A percentile compares a stretch with the other conserved stretches of the same genome.
phyloP scores from a whole-genome alignment of 2,797 vertebrate genomes.

The Brachymystax lenok region DNA sequence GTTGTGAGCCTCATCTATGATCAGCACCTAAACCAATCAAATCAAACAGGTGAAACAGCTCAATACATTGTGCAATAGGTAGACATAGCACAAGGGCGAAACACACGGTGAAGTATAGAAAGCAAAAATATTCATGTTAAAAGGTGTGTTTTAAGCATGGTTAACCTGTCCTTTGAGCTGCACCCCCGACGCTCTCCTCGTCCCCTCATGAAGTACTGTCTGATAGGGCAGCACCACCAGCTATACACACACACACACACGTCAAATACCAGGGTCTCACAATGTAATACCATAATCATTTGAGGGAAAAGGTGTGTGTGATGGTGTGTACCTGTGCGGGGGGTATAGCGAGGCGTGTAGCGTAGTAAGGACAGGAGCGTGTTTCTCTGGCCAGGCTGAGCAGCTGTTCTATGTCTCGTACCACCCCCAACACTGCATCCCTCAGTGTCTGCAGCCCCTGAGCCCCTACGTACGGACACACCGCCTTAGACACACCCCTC shows the following conservation, averaged over 20 bases:
- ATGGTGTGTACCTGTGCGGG: conserved; percentile 83
- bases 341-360: conserved; percentile 84
- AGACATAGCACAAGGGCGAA: neutral
- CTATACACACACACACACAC: conserved; percentile 61
- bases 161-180: conserved; percentile 89
- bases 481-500: conserved; percentile 54
- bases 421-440: conserved; percentile 82
- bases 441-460: conserved; percentile 85
- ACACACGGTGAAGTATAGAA: neutral
- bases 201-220: conserved; percentile 89
- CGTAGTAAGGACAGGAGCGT: conserved; percentile 90
- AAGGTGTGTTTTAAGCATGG: neutral
- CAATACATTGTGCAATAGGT: neutral
- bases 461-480: conserved; percentile 82
- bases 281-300: neutral
- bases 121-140: neutral
- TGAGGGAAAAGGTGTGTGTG: neutral
- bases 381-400: conserved; percentile 81
- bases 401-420: conserved; percentile 92
- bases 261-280: neutral
- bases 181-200: conserved; percentile 87
- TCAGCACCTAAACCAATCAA: conserved; percentile 79
- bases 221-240: conserved; percentile 97
- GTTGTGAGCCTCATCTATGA: conserved; percentile 97
- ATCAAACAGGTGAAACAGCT: neutral